Conservation (phyloP, 2,888 invertebrate genomes). For the Morinoia aosen region DNA sequence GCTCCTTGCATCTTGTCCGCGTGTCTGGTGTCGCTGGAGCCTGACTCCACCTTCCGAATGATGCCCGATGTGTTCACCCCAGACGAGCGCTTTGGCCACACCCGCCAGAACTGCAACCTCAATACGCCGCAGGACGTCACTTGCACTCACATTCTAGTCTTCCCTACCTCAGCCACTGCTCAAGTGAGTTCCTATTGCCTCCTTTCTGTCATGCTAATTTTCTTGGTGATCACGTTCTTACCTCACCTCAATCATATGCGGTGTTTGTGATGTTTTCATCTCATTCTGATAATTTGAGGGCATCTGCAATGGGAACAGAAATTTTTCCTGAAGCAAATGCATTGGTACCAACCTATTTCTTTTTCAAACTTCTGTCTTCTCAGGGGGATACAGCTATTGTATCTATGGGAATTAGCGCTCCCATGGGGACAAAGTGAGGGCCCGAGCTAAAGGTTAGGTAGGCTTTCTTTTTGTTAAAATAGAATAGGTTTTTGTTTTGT, state of each 20-base stretch:
- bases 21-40: slow-evolving; percentile 96
- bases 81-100: slow-evolving; percentile 88
- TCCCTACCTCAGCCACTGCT: slow-evolving; percentile 96
- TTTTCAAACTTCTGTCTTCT: too few species aligned
- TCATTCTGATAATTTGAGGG: background rate
- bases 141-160: slow-evolving; percentile 97
- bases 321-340: background rate
- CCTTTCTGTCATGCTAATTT: slow-evolving; percentile 30
- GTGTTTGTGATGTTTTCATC: background rate
- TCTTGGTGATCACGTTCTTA: slow-evolving; percentile 30
- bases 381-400: too few species aligned
- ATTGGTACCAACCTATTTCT: too few species aligned
- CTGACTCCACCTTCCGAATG: slow-evolving; percentile 87
- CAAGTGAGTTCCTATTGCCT: slow-evolving; percentile 76
- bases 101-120: slow-evolving; percentile 88
- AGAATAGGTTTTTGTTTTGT: too few species aligned
- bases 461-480: too few species aligned
- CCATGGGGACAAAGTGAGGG: too few species aligned
- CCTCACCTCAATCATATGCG: background rate
- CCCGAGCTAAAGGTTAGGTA: too few species aligned
- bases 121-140: slow-evolving; percentile 97
- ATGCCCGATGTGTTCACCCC: slow-evolving; percentile 96
- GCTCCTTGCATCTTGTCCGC: slow-evolving; percentile 95
- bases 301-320: background rate
- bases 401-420: too few species aligned